These are phyloP conservation scores for Ctenosaura bakeri DNA, from an alignment of 2,797 vertebrate species.

Conservation along the genomic window DNA sequence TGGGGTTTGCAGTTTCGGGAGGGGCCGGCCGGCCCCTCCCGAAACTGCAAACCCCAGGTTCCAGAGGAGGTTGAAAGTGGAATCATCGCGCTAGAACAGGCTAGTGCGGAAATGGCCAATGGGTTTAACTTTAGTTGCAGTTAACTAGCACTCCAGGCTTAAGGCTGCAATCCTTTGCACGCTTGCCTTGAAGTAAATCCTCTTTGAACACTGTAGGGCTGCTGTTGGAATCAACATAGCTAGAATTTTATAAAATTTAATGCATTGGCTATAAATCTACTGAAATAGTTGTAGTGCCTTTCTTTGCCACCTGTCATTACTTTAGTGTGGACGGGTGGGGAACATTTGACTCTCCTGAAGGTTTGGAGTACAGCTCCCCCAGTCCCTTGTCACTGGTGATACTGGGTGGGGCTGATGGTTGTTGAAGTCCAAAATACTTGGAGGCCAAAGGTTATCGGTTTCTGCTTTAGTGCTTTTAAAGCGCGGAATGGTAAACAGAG, in stretches of 20 bases:
- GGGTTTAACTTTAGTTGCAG: no score
- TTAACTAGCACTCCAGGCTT: background rate
- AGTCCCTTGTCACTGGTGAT: background rate
- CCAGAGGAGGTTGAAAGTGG: no score
- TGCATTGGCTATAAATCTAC: background rate
- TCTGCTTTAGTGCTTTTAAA: background rate
- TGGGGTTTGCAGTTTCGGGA: no score
- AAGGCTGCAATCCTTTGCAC: background rate
- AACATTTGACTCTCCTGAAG: background rate
- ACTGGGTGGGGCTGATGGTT: background rate
- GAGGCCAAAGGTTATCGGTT: no score
- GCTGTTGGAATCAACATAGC: background rate
- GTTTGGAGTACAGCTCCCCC: background rate
- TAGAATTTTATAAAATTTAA: background rate
- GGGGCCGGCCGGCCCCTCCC: no score
- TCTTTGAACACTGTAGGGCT: background rate
- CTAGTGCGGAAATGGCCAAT: no score
- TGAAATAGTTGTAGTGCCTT: background rate
- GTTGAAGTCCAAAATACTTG: no score
- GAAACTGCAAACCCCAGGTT: no score
- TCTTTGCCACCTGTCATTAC: background rate
- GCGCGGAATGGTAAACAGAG: background rate
- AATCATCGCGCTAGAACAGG: no score
- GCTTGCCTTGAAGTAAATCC: background rate
- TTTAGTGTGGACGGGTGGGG: background rate